Percentiles rank a stretch among this genome's conserved stretches.
Evolutionary conservation across 1,140 invertebrate genomes (phyloP).

Genomic region (Camponotus vicinus): DNA sequence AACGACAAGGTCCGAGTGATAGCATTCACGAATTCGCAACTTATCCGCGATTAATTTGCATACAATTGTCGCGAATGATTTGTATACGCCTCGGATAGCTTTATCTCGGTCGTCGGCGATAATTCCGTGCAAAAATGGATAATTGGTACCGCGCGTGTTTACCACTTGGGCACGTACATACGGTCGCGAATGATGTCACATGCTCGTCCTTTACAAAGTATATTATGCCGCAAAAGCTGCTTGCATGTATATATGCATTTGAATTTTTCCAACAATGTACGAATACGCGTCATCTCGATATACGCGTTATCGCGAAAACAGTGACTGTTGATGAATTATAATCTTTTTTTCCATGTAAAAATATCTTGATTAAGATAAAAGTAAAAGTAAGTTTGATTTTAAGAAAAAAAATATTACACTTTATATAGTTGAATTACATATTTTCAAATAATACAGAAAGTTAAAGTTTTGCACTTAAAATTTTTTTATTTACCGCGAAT

Average conservation of each 20-base stretch:
- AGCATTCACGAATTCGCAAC: conserved; percentile 39
- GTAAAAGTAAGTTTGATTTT: background rate
- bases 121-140: conserved; percentile 85
- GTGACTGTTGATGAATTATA: background rate
- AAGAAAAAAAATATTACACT: background rate
- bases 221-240: conserved; percentile 59
- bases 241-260: background rate
- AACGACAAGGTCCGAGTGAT: conserved; percentile 42
- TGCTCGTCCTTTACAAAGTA: conserved; percentile 68
- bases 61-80: conserved; percentile 69
- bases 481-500: too few species aligned
- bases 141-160: conserved; percentile 81
- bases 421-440: background rate
- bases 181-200: conserved; percentile 78
- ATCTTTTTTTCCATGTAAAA: background rate
- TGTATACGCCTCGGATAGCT: conserved; percentile 62
- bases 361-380: background rate
- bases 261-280: conserved; percentile 7
- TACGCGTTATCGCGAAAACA: conserved; percentile 16
- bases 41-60: conserved; percentile 59
- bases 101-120: conserved; percentile 79
- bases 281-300: background rate
- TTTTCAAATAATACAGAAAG: background rate
- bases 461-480: too few species aligned
- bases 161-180: conserved; percentile 81